These are phyloP conservation scores for Cantharis lateralis DNA, from an alignment of 2,888 invertebrate genomes.

Conservation along the genomic window DNA sequence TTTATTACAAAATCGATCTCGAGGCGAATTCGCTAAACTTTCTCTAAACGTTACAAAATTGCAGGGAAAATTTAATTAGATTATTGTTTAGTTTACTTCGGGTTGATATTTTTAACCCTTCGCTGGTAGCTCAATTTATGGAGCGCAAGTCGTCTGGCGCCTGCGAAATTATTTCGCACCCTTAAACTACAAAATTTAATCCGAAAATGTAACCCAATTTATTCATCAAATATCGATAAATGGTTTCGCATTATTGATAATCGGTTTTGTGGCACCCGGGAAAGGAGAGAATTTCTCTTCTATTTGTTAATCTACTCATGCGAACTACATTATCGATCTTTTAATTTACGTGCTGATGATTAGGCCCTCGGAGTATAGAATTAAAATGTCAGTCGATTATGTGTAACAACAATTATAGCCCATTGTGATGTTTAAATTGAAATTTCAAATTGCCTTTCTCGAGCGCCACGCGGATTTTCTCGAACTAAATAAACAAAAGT, in stretches of 20 bases:
- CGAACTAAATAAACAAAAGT: no score
- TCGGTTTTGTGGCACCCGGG: not conserved
- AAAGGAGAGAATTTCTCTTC: not conserved
- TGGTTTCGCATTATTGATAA: not conserved
- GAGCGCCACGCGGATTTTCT: not conserved
- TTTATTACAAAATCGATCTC: not conserved
- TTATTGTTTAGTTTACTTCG: not conserved
- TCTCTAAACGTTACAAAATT: not conserved
- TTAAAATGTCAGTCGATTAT: not conserved
- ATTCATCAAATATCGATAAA: not conserved
- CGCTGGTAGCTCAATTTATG: not conserved
- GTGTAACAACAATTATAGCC: not conserved
- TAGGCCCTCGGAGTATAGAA: not conserved
- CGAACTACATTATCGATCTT: not conserved
- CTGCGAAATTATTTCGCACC: not conserved
- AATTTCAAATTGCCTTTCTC: not conserved
- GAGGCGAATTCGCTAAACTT: not conserved
- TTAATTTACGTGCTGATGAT: not conserved
- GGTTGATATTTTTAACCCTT: not conserved
- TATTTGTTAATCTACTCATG: not conserved
- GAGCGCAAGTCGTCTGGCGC: not conserved
- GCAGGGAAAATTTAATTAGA: not conserved
- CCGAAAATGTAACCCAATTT: not conserved
- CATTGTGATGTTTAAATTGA: not conserved
- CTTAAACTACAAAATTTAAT: not conserved